Conservation (phyloP, 2,888 invertebrate species). For the Agonum fuliginosum region DNA sequence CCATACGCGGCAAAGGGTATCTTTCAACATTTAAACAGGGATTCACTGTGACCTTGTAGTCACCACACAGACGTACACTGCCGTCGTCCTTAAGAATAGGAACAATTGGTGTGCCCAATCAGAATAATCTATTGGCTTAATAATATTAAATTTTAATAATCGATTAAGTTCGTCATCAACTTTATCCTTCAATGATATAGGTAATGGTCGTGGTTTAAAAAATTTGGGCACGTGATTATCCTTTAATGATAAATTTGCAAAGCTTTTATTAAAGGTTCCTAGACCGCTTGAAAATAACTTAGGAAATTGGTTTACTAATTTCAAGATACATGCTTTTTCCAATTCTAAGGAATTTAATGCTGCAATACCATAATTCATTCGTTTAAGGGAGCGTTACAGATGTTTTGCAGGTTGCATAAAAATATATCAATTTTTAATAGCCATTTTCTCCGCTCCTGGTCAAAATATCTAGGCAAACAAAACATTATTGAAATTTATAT, state of each 20-base stretch:
- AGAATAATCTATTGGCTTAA: neutral
- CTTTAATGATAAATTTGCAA: neutral
- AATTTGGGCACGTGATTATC: neutral
- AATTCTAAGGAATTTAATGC: neutral
- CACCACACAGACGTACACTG: constrained; percentile 58
- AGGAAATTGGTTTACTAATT: neutral
- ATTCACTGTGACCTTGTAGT: constrained; percentile 65
- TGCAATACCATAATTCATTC: neutral
- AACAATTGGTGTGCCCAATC: neutral
- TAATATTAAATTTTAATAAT: neutral
- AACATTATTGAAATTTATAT: too few relatives aligned
- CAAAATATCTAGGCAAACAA: too few relatives aligned
- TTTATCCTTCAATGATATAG: neutral
- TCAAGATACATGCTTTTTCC: neutral
- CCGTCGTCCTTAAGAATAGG: constrained; percentile 21
- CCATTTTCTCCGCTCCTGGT: too few relatives aligned
- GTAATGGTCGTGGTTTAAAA: constrained; percentile 17
- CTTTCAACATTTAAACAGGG: constrained; percentile 64
- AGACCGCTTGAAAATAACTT: constrained; percentile 5
- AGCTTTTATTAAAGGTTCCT: constrained; percentile 5
- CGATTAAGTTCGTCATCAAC: constrained; percentile 1
- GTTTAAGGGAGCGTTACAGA: too few relatives aligned
- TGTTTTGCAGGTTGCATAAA: too few relatives aligned
- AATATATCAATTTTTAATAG: too few relatives aligned
- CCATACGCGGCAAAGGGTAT: constrained; percentile 64